Evolutionary conservation across 2,888 invertebrate genomes (phyloP).

Genomic region (Cerceris rybyensis): DNA sequence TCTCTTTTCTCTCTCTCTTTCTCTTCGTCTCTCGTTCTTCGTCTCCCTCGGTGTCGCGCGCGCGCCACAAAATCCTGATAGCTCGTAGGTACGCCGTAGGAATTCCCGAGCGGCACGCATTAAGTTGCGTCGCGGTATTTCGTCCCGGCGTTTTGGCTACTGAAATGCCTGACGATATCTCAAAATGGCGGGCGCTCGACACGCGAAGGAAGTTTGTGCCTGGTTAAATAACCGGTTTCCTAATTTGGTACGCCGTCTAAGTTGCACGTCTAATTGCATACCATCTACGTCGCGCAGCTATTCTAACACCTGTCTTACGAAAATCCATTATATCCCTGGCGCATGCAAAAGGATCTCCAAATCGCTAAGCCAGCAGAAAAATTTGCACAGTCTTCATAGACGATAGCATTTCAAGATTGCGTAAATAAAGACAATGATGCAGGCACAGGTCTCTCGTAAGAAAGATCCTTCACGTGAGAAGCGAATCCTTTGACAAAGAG

Average conservation of each 20-base stretch:
- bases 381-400: conserved; percentile 30
- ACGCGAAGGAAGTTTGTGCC: conserved; percentile 59
- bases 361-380: conserved; percentile 33
- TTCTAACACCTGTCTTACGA: conserved; percentile 63
- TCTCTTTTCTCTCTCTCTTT: background rate
- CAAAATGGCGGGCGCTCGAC: conserved; percentile 42
- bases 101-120: background rate
- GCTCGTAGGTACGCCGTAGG: no score
- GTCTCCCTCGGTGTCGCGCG: no score
- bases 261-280: conserved; percentile 59
- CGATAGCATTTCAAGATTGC: conserved; percentile 5
- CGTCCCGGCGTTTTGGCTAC: conserved; percentile 10
- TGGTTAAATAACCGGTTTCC: conserved; percentile 72
- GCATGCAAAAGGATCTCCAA: conserved; percentile 30
- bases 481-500: conserved; percentile 26
- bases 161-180: conserved; percentile 9
- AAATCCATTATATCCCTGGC: conserved; percentile 50
- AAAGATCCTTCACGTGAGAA: conserved; percentile 25
- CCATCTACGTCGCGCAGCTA: conserved; percentile 58
- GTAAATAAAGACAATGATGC: conserved; percentile 6
- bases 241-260: conserved; percentile 65
- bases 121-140: background rate
- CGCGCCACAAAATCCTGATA: background rate
- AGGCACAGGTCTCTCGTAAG: background rate
- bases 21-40: background rate